phyloP scores from a whole-genome alignment of 1,140 invertebrate species.

The Pectinophora gossypiella region DNA sequence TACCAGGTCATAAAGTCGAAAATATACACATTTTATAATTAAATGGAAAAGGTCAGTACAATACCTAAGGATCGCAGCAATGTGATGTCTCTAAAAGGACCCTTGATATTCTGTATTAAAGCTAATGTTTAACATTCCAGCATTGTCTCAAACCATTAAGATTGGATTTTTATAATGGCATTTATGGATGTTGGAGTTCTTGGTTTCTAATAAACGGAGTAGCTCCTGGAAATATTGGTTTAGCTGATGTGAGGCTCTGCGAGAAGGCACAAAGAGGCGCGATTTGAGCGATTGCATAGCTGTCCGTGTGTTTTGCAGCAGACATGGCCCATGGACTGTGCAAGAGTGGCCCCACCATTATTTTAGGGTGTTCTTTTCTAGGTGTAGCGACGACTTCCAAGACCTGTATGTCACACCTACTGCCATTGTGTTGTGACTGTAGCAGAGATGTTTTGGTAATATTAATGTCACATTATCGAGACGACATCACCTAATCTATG shows the following conservation, averaged over 20 bases:
- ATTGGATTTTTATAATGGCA: slow-evolving; percentile 68
- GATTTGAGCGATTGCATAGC: not conserved
- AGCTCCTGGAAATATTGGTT: slow-evolving; percentile 47
- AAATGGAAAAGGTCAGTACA: slow-evolving; percentile 65
- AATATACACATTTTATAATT: slow-evolving; percentile 36
- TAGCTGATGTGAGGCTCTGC: slow-evolving; percentile 52
- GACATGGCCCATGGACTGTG: slow-evolving; percentile 12
- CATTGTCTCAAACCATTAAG: slow-evolving; percentile 59
- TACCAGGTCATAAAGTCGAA: slow-evolving; percentile 22
- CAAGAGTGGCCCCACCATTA: slow-evolving; percentile 43
- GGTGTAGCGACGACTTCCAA: slow-evolving; percentile 58
- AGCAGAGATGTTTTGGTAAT: slow-evolving; percentile 64
- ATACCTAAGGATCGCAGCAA: slow-evolving; percentile 47
- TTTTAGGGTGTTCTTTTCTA: slow-evolving; percentile 75
- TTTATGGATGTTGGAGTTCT: slow-evolving; percentile 68
- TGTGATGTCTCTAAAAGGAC: slow-evolving; percentile 51
- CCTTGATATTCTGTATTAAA: slow-evolving; percentile 64
- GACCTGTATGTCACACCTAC: slow-evolving; percentile 43
- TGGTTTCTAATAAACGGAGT: slow-evolving; percentile 60
- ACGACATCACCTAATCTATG: slow-evolving; percentile 64
- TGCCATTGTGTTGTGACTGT: slow-evolving; percentile 55
- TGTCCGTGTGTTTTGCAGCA: not conserved
- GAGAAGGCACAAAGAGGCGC: slow-evolving; percentile 29
- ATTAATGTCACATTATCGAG: slow-evolving; percentile 66
- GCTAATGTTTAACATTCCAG: slow-evolving; percentile 73